Percentiles rank a stretch among this genome's conserved stretches.
Conservation (phyloP, 2,888 invertebrate genomes). For the Napeogenes sylphis region DNA sequence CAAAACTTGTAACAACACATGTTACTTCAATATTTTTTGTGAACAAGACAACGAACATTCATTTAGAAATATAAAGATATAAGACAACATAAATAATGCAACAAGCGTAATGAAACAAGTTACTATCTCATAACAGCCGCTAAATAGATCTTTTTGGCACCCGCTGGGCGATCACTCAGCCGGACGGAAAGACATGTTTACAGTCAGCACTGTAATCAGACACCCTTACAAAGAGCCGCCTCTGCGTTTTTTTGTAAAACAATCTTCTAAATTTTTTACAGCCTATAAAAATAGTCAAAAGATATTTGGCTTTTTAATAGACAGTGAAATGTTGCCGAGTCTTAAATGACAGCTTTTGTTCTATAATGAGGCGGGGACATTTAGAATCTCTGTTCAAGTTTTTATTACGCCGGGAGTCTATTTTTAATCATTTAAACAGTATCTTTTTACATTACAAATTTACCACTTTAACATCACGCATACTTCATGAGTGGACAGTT, state of each 20-base stretch:
- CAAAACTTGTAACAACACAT: too few species aligned
- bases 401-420: constrained; percentile 67
- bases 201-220: constrained; percentile 69
- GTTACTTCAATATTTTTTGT: not conserved
- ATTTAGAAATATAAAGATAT: not conserved
- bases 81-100: constrained; percentile 18
- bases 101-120: constrained; percentile 32
- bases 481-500: constrained; percentile 23
- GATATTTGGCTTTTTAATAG: constrained; percentile 71
- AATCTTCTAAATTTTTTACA: constrained; percentile 74
- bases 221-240: constrained; percentile 74
- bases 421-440: constrained; percentile 57
- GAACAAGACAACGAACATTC: not conserved
- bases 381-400: constrained; percentile 61
- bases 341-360: constrained; percentile 76
- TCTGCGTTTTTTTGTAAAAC: constrained; percentile 71
- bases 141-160: constrained; percentile 50
- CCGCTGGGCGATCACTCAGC: constrained; percentile 62
- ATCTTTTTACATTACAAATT: constrained; percentile 41
- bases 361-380: constrained; percentile 73
- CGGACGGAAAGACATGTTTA: constrained; percentile 73
- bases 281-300: constrained; percentile 76
- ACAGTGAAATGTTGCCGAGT: constrained; percentile 77
- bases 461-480: constrained; percentile 32
- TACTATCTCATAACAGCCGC: constrained; percentile 33